These are phyloP conservation scores for Callinectes sapidus DNA, from an alignment of 2,888 invertebrate species.

Conservation along the genomic window DNA sequence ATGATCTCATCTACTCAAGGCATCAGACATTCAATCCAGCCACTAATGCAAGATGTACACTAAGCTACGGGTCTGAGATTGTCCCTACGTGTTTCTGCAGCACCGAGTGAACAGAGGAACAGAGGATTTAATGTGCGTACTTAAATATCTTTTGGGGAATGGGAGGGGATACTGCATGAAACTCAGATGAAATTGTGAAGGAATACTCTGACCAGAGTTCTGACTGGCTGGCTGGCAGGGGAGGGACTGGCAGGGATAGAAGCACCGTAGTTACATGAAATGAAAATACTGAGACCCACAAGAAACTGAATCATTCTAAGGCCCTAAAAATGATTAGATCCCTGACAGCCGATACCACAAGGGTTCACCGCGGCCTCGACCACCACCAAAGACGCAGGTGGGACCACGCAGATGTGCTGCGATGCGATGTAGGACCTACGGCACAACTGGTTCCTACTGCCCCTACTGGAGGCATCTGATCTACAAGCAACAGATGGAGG, in stretches of 20 bases:
- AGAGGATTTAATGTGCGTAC: neutral
- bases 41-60: neutral
- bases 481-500: neutral
- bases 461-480: neutral
- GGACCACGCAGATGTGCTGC: neutral
- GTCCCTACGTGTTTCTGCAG: slow-evolving; percentile 12
- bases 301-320: slow-evolving; percentile 20
- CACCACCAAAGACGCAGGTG: neutral
- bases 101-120: neutral
- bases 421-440: neutral
- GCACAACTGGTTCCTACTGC: neutral
- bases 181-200: neutral
- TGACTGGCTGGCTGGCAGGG: neutral
- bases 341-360: slow-evolving; percentile 14
- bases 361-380: neutral
- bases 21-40: slow-evolving; percentile 14
- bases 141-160: neutral
- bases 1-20: slow-evolving; percentile 16
- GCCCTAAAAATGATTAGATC: neutral
- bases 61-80: slow-evolving; percentile 24
- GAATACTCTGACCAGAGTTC: neutral
- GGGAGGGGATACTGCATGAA: neutral
- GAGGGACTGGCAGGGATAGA: neutral
- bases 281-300: slow-evolving; percentile 12
- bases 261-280: neutral